Evolutionary conservation across 2,113 vertebrate genomes (phyloP).

Genomic region (Potamarius usumacintae): DNA sequence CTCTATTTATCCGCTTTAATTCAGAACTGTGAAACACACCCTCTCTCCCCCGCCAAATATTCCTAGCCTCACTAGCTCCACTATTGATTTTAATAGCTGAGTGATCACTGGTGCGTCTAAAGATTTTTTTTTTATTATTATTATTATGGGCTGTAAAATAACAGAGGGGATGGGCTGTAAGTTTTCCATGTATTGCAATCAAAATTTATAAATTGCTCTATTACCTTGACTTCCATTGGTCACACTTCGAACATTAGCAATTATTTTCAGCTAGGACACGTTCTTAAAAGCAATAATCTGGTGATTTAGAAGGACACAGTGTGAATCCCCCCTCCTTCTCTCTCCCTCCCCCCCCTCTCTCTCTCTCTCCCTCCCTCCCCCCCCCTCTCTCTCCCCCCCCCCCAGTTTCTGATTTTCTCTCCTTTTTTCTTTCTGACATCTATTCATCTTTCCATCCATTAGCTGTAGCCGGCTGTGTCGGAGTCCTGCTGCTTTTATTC

Average conservation of each 20-base stretch:
- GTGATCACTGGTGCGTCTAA: constrained; percentile 65
- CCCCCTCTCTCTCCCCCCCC: not conserved
- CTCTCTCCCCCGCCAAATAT: not conserved
- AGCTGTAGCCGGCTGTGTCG: constrained; percentile 60
- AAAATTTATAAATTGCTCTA: constrained; percentile 80
- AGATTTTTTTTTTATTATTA: constrained; percentile 50
- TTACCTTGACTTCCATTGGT: constrained; percentile 80
- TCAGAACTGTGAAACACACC: constrained; percentile 28
- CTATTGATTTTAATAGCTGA: constrained; percentile 73
- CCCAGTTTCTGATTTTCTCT: not conserved
- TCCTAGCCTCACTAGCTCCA: constrained; percentile 25
- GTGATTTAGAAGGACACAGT: constrained; percentile 72
- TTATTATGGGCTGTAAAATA: constrained; percentile 74
- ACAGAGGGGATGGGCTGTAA: constrained; percentile 74
- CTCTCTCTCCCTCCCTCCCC: not conserved
- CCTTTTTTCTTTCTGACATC: constrained; percentile 25
- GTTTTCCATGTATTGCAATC: constrained; percentile 78
- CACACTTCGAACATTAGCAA: constrained; percentile 80
- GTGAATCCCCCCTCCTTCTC: constrained; percentile 40
- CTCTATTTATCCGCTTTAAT: constrained; percentile 26
- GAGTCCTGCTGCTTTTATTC: constrained; percentile 61
- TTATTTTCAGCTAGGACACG: constrained; percentile 77
- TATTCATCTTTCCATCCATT: constrained; percentile 64
- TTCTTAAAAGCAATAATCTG: constrained; percentile 78
- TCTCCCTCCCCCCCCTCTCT: no score